Base-by-base conservation (phyloP, 2,888 invertebrate genomes). In the Melanostoma mellinum region DNA sequence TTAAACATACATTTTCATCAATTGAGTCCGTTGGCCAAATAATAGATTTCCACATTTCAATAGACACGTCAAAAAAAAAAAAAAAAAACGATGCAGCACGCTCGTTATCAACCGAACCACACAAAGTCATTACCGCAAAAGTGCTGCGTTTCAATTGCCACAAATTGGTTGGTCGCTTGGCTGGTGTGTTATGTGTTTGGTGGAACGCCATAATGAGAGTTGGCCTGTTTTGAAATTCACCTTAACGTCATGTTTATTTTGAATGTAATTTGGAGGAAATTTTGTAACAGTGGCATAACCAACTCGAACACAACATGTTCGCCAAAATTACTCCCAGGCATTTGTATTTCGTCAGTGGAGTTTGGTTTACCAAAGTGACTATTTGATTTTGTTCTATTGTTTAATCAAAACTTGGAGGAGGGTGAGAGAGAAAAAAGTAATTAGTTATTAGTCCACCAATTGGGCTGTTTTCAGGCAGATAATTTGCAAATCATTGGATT, bases 191-290 rank as follows among this genome's bases (percentile, higher is more conserved):
- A 8, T 58, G 2, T n/a, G 6, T 46, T 4, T 20, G 30, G 5
- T 30, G 55, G 40, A 74, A 65, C 55, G 20, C 58, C 35, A n/a
- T 65, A 69, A 63, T 75, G 52, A 53, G 52, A 30, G 46, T 8
- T 9, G 2, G 30, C 53, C 52, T 68, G 55, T 69, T 5, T 38
- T 8, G 32, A 33, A 67, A 42, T 67, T 53, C 32, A 53, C 68
- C 40, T 61, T 76, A 76, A 61, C 76, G 44, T 30, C n/a, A 33
- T 65, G 65, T 38, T 46, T 76, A 67, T 81, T 60, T 71, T 6
- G 63, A 63, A 52, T 69, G 36, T 53, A 60, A 71, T 80, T 69
- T 71, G 20, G 52, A 58, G 55, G 46, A 35, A 48, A 80, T 65
- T 75, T 65, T 60, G 53, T 40, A 60, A 65, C 71, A 75, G 53